Percentiles rank a stretch among this genome's conserved stretches.
These are phyloP conservation scores for Clitarchus hookeri DNA, from an alignment of 2,888 invertebrate genomes.

Conservation along the genomic window DNA sequence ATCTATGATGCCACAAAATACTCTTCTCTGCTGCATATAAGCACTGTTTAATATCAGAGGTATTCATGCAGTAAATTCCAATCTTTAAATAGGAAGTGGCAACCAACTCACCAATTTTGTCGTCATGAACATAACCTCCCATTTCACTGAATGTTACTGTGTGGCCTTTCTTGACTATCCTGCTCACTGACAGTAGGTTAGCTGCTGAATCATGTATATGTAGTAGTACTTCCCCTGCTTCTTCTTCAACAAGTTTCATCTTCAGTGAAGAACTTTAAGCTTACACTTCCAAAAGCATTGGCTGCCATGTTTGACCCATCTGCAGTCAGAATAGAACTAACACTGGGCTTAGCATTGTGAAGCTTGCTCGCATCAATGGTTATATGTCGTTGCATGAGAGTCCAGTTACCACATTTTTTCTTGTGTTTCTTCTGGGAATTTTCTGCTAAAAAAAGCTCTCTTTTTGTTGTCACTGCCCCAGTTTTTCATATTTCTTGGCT, in stretches of 20 bases:
- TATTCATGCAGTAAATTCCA: background rate
- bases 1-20: background rate
- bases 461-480: background rate
- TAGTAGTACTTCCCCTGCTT: background rate
- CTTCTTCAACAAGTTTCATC: background rate
- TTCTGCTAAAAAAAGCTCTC: background rate
- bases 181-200: background rate
- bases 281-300: background rate
- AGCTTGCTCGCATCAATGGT: background rate
- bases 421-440: background rate
- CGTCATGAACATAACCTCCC: no score
- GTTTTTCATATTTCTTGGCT: background rate
- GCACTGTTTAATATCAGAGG: background rate
- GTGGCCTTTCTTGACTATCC: no score
- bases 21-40: background rate
- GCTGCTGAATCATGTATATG: background rate
- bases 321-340: background rate
- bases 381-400: background rate
- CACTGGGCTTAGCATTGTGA: no score
- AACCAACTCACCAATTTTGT: background rate
- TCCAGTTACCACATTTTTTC: background rate
- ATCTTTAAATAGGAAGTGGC: background rate
- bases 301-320: no score
- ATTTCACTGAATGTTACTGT: background rate
- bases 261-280: background rate